Conservation (phyloP, 2,113 vertebrate genomes). For the Grallaria varia region DNA sequence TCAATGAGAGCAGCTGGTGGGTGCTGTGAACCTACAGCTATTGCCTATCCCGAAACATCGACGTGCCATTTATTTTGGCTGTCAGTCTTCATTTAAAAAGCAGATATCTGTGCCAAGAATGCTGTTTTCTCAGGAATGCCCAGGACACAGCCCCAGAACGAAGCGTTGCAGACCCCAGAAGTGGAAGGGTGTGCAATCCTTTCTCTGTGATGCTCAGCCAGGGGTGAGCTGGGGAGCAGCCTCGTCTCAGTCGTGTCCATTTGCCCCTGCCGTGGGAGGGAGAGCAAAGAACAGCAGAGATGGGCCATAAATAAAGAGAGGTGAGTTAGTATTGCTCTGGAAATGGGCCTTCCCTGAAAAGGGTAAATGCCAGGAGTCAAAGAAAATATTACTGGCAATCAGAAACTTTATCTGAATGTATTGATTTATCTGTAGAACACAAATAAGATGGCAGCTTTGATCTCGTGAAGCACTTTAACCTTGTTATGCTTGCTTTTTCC, state of each 20-base stretch:
- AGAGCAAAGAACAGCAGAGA: background rate
- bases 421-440: background rate
- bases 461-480: background rate
- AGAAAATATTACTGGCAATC: background rate
- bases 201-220: background rate
- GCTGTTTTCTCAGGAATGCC: conserved; percentile 21
- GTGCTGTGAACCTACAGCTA: background rate
- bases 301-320: background rate
- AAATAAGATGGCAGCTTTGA: background rate
- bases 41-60: conserved; percentile 17
- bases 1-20: background rate
- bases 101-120: conserved; percentile 5
- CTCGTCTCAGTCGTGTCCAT: background rate
- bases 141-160: background rate
- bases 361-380: background rate
- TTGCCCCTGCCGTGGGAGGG: background rate
- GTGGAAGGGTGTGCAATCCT: background rate
- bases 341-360: conserved; percentile 1
- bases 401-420: background rate
- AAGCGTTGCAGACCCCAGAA: background rate
- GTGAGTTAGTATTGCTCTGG: background rate
- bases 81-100: conserved; percentile 44
- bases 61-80: conserved; percentile 36
- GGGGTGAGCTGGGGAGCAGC: background rate
- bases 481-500: background rate